Percentiles rank a stretch among this genome's conserved stretches.
Evolutionary conservation across 2,113 vertebrate species (phyloP).

Genomic region (Prolemur simus): DNA sequence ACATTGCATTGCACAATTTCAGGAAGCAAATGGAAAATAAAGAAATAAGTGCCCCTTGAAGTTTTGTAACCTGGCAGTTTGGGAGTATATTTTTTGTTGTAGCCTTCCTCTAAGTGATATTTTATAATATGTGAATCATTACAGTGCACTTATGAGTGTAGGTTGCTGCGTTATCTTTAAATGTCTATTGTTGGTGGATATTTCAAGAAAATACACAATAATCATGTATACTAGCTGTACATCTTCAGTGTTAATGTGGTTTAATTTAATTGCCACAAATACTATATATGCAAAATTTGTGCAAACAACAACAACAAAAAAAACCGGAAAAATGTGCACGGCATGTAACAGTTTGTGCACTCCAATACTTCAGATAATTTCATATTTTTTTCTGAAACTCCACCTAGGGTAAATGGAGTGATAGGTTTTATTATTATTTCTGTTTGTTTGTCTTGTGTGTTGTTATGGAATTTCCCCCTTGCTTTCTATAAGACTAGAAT

Average conservation of each 20-base stretch:
- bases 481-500: background rate
- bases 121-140: background rate
- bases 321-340: background rate
- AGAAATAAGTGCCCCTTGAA: background rate
- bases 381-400: background rate
- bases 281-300: fast-evolving
- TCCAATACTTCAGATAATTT: background rate
- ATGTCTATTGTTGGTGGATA: background rate
- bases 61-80: fast-evolving
- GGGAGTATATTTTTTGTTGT: background rate
- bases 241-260: background rate
- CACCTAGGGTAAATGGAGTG: background rate
- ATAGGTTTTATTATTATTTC: background rate
- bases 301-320: background rate
- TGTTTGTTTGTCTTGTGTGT: background rate
- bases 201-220: background rate
- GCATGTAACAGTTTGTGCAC: fast-evolving
- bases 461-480: background rate
- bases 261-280: background rate
- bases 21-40: background rate
- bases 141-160: background rate
- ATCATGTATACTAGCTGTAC: background rate
- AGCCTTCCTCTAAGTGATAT: too few species aligned
- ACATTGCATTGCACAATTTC: fast-evolving
- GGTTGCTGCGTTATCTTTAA: background rate